Conservation (phyloP, 2,888 invertebrate species). For the Melieria omissa region DNA sequence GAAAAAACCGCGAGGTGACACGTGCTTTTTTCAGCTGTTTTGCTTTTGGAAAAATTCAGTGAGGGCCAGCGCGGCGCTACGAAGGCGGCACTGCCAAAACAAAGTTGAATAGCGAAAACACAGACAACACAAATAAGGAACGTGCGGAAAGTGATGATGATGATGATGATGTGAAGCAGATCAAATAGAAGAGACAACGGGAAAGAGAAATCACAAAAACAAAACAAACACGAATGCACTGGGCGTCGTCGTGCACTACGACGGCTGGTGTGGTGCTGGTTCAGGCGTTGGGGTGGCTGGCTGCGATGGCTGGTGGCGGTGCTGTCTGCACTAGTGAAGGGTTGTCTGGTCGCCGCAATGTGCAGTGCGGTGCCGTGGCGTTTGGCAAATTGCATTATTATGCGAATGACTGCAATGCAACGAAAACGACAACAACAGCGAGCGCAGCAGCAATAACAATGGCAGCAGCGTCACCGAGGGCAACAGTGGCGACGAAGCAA, state of each 20-base stretch:
- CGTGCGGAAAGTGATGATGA: constrained; percentile 24
- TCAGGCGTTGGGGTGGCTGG: constrained; percentile 18
- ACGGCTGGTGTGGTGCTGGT: constrained; percentile 16
- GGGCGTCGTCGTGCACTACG: constrained; percentile 1
- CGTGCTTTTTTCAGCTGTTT: constrained; percentile 66
- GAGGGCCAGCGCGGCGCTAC: background rate
- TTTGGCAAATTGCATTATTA: constrained; percentile 63
- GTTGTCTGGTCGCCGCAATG: too few species aligned
- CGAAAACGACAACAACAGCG: constrained; percentile 43
- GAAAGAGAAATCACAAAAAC: constrained; percentile 36
- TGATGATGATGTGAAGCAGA: constrained; percentile 30
- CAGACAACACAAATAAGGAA: constrained; percentile 21
- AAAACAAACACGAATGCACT: constrained; percentile 25
- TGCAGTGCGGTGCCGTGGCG: background rate
- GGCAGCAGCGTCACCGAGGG: constrained; percentile 14
- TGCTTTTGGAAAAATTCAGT: constrained; percentile 53
- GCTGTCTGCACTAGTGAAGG: too few species aligned
- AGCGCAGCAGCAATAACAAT: constrained; percentile 1
- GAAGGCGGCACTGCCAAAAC: constrained; percentile 51
- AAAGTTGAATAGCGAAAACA: constrained; percentile 49
- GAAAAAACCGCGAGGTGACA: constrained; percentile 56
- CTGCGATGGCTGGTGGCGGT: background rate
- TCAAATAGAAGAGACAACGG: constrained; percentile 32
- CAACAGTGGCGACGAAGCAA: constrained; percentile 9
- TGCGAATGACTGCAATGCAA: constrained; percentile 63